These are phyloP conservation scores for Caenorhabditis sp. DNA, from an alignment of 2,888 invertebrate genomes.

Conservation along the genomic window DNA sequence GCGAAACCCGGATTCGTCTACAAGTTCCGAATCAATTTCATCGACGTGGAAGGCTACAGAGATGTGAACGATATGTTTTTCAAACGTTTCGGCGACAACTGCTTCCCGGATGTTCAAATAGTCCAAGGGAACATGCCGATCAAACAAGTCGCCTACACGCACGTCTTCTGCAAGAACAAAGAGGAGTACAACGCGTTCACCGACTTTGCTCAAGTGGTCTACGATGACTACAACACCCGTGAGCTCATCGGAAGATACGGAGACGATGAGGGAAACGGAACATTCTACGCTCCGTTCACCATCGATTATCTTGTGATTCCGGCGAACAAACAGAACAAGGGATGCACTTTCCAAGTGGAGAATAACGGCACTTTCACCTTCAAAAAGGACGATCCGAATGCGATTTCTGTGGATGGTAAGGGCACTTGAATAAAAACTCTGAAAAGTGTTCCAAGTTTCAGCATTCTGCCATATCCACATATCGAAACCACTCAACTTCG, in stretches of 20 bases:
- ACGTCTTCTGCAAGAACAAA: conserved; percentile 66
- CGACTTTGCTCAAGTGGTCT: conserved; percentile 35
- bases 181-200: conserved; percentile 65
- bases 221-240: conserved; percentile 44
- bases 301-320: conserved; percentile 41
- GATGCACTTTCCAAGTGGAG: conserved; percentile 26
- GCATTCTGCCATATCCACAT: conserved; percentile 41
- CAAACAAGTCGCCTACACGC: background rate
- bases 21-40: conserved; percentile 68
- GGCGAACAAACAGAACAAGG: conserved; percentile 5
- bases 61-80: background rate
- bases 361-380: conserved; percentile 21
- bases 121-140: conserved; percentile 40
- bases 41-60: conserved; percentile 17
- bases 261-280: background rate
- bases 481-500: conserved; percentile 16
- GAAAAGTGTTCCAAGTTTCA: background rate
- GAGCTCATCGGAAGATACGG: conserved; percentile 4
- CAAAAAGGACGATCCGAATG: background rate
- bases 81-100: background rate
- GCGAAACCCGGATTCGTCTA: conserved; percentile 72
- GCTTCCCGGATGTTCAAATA: conserved; percentile 60
- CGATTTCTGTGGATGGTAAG: conserved; percentile 15
- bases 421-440: background rate
- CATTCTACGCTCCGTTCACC: conserved; percentile 57